These are phyloP conservation scores for Nothocercus julius DNA, from an alignment of 2,113 vertebrate genomes.

Conservation along the genomic window DNA sequence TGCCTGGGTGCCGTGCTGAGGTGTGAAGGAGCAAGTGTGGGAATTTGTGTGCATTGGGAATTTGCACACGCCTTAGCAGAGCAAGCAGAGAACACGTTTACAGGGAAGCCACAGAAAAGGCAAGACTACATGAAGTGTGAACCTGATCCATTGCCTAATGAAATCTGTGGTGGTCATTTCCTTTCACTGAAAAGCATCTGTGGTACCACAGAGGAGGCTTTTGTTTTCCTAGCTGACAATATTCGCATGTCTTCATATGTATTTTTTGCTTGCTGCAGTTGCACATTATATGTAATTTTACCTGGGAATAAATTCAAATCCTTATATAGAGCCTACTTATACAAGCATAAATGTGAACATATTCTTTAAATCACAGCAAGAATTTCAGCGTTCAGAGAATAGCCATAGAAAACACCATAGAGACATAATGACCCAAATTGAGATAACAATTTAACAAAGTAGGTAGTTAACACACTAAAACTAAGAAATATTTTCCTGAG, in stretches of 20 bases:
- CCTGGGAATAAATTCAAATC: background rate
- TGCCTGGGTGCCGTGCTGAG: constrained; percentile 21
- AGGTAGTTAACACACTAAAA: background rate
- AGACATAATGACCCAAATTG: background rate
- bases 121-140: background rate
- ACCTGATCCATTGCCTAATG: background rate
- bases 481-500: background rate
- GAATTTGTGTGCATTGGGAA: constrained; percentile 25
- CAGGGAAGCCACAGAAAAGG: background rate
- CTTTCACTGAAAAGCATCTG: background rate
- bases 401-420: background rate
- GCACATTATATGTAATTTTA: background rate
- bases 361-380: background rate
- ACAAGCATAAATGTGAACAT: background rate
- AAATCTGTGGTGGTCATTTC: background rate
- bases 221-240: background rate
- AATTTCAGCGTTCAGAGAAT: background rate
- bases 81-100: background rate
- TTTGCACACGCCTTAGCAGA: background rate
- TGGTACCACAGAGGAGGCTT: background rate
- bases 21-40: constrained; percentile 33
- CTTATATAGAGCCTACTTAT: background rate
- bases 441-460: background rate
- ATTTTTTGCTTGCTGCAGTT: background rate
- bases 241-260: background rate